These are phyloP conservation scores for Muscidifurax raptorellus DNA, from an alignment of 1,140 invertebrate species.

Conservation along the genomic window DNA sequence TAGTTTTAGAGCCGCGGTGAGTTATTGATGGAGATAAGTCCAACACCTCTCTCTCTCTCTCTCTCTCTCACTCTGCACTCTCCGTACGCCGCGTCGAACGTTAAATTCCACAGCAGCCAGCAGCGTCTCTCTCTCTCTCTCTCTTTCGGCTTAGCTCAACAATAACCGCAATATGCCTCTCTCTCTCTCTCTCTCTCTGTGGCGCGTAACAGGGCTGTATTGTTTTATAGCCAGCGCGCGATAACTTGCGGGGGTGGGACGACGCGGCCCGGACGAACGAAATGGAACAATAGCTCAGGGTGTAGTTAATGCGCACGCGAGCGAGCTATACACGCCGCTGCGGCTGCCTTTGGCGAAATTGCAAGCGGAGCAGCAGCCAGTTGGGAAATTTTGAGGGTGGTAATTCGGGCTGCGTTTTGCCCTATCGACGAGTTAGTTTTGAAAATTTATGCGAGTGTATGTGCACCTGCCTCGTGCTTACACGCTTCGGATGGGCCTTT, in stretches of 20 bases:
- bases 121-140: conserved; percentile 66
- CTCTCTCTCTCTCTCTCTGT: conserved; percentile 53
- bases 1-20: conserved; percentile 40
- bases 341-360: conserved; percentile 55
- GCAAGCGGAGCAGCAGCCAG: conserved; percentile 50
- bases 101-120: conserved; percentile 9
- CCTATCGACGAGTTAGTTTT: conserved; percentile 14
- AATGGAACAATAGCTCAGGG: conserved; percentile 70
- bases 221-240: conserved; percentile 70
- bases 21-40: conserved; percentile 44
- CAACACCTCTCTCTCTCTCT: conserved; percentile 1
- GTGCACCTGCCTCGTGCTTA: not conserved
- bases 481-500: not conserved
- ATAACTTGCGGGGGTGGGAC: conserved; percentile 65
- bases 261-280: conserved; percentile 60
- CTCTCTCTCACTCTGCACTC: too few species aligned
- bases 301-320: conserved; percentile 64
- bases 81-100: not conserved
- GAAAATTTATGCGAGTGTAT: conserved; percentile 7
- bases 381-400: conserved; percentile 1
- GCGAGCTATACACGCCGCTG: not conserved
- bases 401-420: conserved; percentile 51
- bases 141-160: conserved; percentile 53
- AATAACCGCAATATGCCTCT: conserved; percentile 68
- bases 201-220: conserved; percentile 62